A percentile compares a stretch with the other conserved stretches of the same genome.
phyloP scores from a whole-genome alignment of 2,113 vertebrate genomes.

The Pomatostomus ruficeps region DNA sequence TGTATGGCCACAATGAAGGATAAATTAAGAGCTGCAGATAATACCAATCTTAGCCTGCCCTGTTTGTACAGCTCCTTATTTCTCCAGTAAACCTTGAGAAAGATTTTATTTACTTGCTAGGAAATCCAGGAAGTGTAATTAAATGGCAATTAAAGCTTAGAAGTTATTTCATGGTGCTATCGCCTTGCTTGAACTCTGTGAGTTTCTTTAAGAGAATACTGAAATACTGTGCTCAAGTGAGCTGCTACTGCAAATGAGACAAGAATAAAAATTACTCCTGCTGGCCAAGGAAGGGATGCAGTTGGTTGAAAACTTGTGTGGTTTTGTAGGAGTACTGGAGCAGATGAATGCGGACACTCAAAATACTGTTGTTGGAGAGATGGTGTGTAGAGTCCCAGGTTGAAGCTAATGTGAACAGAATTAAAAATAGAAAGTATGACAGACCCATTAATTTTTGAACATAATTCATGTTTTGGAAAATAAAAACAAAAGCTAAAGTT shows the following conservation, averaged over 20 bases:
- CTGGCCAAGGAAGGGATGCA: conserved; percentile 37
- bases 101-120: conserved; percentile 40
- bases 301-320: conserved; percentile 24
- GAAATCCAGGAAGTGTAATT: conserved; percentile 68
- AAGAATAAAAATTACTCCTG: conserved; percentile 55
- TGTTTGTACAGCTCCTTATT: neutral
- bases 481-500: conserved; percentile 46
- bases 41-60: neutral
- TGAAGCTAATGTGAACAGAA: neutral
- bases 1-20: neutral
- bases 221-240: conserved; percentile 54
- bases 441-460: conserved; percentile 27
- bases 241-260: conserved; percentile 61
- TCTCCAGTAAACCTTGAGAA: neutral
- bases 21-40: neutral
- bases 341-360: conserved; percentile 23
- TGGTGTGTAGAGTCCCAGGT: neutral
- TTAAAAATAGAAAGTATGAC: conserved; percentile 17
- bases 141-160: conserved; percentile 72
- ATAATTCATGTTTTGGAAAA: conserved; percentile 43
- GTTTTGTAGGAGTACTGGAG: neutral
- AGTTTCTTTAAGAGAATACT: conserved; percentile 60
- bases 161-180: conserved; percentile 61
- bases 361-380: neutral
- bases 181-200: conserved; percentile 74